Percentiles rank a stretch among this genome's conserved stretches.
phyloP scores from a whole-genome alignment of 2,888 invertebrate genomes.

The Metopia argyrocephala region DNA sequence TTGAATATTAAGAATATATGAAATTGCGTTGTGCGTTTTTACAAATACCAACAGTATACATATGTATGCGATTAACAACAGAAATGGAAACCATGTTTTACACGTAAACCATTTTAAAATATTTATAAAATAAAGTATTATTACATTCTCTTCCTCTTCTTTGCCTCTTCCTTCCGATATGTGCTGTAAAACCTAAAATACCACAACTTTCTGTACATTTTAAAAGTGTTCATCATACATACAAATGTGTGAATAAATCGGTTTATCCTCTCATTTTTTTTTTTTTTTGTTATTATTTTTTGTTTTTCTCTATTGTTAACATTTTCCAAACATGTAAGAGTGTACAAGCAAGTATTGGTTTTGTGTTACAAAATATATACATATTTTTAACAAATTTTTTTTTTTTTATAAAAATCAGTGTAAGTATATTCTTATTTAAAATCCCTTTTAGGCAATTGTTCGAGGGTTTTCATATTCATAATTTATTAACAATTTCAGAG shows the following conservation, averaged over 20 bases:
- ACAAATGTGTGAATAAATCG: too few relatives aligned
- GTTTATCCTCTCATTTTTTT: not conserved
- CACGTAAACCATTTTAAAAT: not conserved
- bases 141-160: not conserved
- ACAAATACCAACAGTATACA: too few relatives aligned
- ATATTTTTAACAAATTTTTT: constrained; percentile 7
- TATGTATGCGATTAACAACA: not conserved
- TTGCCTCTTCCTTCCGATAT: not conserved
- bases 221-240: not conserved
- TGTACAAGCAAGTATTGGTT: not conserved
- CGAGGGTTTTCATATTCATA: constrained; percentile 12
- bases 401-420: too few relatives aligned
- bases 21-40: too few relatives aligned
- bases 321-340: not conserved
- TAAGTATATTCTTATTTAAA: too few relatives aligned
- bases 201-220: not conserved
- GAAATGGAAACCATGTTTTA: not conserved
- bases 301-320: not conserved
- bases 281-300: not conserved
- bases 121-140: not conserved
- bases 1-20: too few relatives aligned
- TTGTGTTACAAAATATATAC: not conserved
- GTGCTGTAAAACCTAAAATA: not conserved
- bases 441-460: constrained; percentile 2
- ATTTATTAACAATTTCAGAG: constrained; percentile 2